phyloP scores from a whole-genome alignment of 2,113 vertebrate genomes.

The Seriola dumerili region DNA sequence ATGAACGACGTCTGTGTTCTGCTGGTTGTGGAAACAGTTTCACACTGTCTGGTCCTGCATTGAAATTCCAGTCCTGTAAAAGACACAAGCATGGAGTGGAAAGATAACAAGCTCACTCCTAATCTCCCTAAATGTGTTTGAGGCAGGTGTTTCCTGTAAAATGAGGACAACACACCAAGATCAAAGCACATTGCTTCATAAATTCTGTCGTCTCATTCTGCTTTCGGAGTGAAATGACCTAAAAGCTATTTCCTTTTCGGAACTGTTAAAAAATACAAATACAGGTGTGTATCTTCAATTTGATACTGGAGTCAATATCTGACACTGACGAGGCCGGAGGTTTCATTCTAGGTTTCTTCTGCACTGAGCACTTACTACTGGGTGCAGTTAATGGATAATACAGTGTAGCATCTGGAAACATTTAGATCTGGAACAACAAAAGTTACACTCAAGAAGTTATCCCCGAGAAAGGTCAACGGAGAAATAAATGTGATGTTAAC shows the following conservation, averaged over 20 bases:
- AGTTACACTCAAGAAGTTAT: slow-evolving; percentile 51
- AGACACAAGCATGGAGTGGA: slow-evolving; percentile 67
- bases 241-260: slow-evolving; percentile 51
- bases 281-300: slow-evolving; percentile 35
- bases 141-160: slow-evolving; percentile 71
- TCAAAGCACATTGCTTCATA: slow-evolving; percentile 69
- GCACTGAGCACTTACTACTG: neutral
- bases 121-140: slow-evolving; percentile 78
- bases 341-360: slow-evolving; percentile 25
- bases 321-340: slow-evolving; percentile 6
- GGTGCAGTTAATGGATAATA: slow-evolving; percentile 26
- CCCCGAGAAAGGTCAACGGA: slow-evolving; percentile 60
- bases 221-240: slow-evolving; percentile 48
- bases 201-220: slow-evolving; percentile 58
- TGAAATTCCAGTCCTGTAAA: slow-evolving; percentile 77
- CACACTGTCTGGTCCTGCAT: slow-evolving; percentile 73
- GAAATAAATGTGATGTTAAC: slow-evolving; percentile 62
- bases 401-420: slow-evolving; percentile 23
- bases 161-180: slow-evolving; percentile 63
- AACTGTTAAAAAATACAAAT: slow-evolving; percentile 27
- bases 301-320: slow-evolving; percentile 21
- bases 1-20: slow-evolving; percentile 69
- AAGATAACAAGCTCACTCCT: slow-evolving; percentile 76
- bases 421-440: slow-evolving; percentile 29
- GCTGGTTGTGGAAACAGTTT: slow-evolving; percentile 58